Conservation (phyloP, 2,797 vertebrate species). For the Bothrops alternatus region DNA sequence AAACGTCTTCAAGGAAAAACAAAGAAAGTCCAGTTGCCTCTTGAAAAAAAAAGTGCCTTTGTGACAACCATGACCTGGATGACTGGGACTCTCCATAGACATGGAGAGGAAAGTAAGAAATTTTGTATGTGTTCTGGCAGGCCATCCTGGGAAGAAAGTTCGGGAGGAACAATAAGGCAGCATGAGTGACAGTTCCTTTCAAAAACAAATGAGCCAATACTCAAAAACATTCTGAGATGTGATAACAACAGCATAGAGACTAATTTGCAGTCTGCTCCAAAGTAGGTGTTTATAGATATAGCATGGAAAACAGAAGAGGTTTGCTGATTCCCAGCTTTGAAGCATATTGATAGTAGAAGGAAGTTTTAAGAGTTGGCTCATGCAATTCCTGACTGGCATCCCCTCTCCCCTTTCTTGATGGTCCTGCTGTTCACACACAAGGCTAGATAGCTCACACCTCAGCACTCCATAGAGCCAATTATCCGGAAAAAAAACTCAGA, state of each 20-base stretch:
- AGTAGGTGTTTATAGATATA: background rate
- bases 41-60: background rate
- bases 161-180: conserved; percentile 54
- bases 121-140: conserved; percentile 47
- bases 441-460: conserved; percentile 49
- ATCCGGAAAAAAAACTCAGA: background rate
- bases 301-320: background rate
- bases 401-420: conserved; percentile 19
- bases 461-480: background rate
- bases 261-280: background rate
- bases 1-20: background rate
- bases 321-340: background rate
- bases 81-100: background rate
- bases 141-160: background rate
- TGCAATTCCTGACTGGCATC: conserved; percentile 36
- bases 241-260: background rate
- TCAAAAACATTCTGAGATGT: conserved; percentile 4
- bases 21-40: background rate
- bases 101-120: conserved; percentile 22
- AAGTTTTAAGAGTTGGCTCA: conserved; percentile 30
- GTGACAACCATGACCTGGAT: background rate
- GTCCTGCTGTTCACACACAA: conserved; percentile 9
- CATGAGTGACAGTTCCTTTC: conserved; percentile 53
- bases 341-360: background rate
- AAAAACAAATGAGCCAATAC: conserved; percentile 45